Evolutionary conservation across 2,113 vertebrate genomes (phyloP).

Genomic region (Naja naja): DNA sequence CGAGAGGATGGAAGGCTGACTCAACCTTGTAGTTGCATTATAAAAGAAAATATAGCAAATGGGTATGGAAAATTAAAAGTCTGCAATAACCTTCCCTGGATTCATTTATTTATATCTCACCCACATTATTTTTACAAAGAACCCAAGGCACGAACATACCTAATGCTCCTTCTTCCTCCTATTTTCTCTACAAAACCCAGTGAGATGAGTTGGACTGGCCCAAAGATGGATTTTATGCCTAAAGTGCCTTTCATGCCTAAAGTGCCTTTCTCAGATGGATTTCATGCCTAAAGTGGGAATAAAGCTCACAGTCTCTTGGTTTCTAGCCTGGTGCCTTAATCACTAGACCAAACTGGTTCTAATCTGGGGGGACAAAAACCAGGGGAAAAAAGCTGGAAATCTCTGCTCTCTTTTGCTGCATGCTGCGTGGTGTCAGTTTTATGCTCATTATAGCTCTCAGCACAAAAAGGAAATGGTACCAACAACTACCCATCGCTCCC

Average conservation of each 20-base stretch:
- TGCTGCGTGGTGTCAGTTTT: background rate
- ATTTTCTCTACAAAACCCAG: background rate
- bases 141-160: background rate
- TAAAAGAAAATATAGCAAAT: background rate
- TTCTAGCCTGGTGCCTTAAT: background rate
- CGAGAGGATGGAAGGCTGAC: too few species aligned
- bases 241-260: too few species aligned
- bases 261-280: background rate
- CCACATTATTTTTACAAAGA: background rate
- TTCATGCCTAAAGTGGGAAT: background rate
- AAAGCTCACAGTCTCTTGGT: background rate
- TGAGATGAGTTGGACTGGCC: background rate
- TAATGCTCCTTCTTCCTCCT: background rate
- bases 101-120: background rate
- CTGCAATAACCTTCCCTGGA: background rate
- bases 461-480: background rate
- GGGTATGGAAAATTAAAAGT: background rate
- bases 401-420: background rate
- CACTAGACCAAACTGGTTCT: background rate
- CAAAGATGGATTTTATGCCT: background rate
- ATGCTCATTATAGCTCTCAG: background rate
- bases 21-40: too few species aligned
- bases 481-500: background rate
- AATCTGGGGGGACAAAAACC: background rate
- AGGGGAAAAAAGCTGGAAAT: background rate